These are phyloP conservation scores for Pygmarrhopalites habei DNA, from an alignment of 1,140 invertebrate genomes.

Conservation along the genomic window DNA sequence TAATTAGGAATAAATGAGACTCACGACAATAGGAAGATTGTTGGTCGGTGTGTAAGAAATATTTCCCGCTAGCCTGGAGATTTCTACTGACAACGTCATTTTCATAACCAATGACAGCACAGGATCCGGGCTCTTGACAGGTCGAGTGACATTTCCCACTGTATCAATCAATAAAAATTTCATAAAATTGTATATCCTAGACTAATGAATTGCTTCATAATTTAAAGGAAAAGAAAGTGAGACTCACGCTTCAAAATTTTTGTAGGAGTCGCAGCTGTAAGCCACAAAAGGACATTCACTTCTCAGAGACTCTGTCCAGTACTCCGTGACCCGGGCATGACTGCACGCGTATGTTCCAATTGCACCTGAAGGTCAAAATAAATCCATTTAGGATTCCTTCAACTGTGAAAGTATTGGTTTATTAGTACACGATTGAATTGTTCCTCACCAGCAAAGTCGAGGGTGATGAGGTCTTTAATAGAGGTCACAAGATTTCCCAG, in stretches of 20 bases:
- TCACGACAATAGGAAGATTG: background rate
- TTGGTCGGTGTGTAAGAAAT: background rate
- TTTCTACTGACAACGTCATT: background rate
- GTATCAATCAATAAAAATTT: background rate
- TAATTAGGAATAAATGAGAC: background rate
- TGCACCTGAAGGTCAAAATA: conserved; percentile 2
- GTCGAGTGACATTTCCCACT: conserved; percentile 18
- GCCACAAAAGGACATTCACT: conserved; percentile 18
- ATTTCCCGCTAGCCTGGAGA: background rate
- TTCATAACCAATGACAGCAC: conserved; percentile 11
- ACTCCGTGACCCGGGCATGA: conserved; percentile 16
- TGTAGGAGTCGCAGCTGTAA: conserved; percentile 8
- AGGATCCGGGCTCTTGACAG: conserved; percentile 5
- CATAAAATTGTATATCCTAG: too few relatives aligned
- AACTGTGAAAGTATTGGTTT: too few relatives aligned
- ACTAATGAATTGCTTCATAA: too few relatives aligned
- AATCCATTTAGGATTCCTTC: too few relatives aligned
- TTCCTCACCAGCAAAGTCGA: conserved; percentile 15
- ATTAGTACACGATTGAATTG: background rate
- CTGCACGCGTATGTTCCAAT: conserved; percentile 22
- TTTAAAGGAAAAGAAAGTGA: too few relatives aligned
- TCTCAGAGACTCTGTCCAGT: conserved; percentile 14
- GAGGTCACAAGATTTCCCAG: conserved; percentile 49
- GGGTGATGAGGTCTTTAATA: conserved; percentile 41
- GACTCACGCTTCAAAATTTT: conserved; percentile 16